Evolutionary conservation across 37 sponge, comb jelly and placozoan species (phyloP).

Genomic region (Sycon ciliatum): DNA sequence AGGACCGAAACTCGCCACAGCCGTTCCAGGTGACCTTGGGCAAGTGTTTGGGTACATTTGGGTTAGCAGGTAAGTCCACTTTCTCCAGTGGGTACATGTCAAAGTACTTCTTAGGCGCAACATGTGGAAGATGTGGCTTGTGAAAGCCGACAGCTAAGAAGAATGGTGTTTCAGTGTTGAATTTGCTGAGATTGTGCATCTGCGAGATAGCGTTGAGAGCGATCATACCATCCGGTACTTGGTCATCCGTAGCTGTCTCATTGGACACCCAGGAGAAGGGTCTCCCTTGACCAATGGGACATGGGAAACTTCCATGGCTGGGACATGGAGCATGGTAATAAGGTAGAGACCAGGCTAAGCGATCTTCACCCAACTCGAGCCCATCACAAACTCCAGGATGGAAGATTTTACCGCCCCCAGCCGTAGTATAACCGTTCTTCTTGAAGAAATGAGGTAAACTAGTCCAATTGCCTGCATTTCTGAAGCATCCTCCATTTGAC

Average conservation of each 20-base stretch:
- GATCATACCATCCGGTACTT: conserved; percentile 24
- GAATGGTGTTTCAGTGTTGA: conserved; percentile 22
- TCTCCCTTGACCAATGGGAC: too few relatives aligned
- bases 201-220: conserved; percentile 15
- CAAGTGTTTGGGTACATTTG: conserved; percentile 14
- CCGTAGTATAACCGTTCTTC: conserved; percentile 27
- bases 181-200: not conserved
- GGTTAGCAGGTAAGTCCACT: conserved; percentile 18
- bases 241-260: not conserved
- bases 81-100: conserved; percentile 32
- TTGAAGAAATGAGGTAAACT: conserved; percentile 38
- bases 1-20: not conserved
- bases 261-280: conserved; percentile 11
- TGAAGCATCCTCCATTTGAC: conserved; percentile 20
- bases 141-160: conserved; percentile 37
- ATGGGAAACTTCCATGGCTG: too few relatives aligned
- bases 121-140: conserved; percentile 32
- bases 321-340: not conserved
- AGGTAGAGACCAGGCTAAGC: conserved; percentile 32
- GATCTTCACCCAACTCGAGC: conserved; percentile 8
- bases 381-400: conserved; percentile 33
- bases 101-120: conserved; percentile 18
- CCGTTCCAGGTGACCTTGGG: conserved; percentile 14
- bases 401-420: conserved; percentile 30
- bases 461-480: conserved; percentile 23